Evolutionary conservation across 1,140 invertebrate species (phyloP), one percentile per base, ranked within the genome.

Genomic region (Euschistus heros): DNA sequence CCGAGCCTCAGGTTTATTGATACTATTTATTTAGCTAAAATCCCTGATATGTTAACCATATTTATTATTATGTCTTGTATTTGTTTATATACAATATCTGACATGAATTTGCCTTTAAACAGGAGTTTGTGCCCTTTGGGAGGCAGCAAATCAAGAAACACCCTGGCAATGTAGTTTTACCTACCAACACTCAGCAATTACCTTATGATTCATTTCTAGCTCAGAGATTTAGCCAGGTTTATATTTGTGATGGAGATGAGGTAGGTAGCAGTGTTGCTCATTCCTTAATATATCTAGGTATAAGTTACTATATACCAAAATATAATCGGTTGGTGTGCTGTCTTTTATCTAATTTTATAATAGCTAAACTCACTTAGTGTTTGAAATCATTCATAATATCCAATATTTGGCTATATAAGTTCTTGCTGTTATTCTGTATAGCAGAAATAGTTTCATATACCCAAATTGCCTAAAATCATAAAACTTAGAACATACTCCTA

Each of bases 121-220:
- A 90, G 88, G 90, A 92, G 79, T 94, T 89, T 81, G 81, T 89
- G 79, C 92, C 92, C 72, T 88, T 88, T 80, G 92, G 92, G 72
- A 83, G 90, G 75, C 84, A 87, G 74, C 86, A 88, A 75, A 77
- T 89, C 72, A 75, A 80, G 60, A 83, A 82, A 59, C 91, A 94
- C 80, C 91, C 91, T 60, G 86, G 87, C 66, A 78, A 79, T 66
- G 75, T 79, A 54, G 76, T 75, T 55, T 70, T 71, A 62, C 68
- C 70, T 17, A 63, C 71, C 24, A 70, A 70, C 37, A 73, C 74
- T 74, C 76, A 33, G 64, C 75, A 75, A 73, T 78, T 77, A 61
- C 78, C 74, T 63, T 71, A 69, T 72, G 85, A 82, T 74, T 82
- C 80, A 71, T 80, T 84, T 64, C 71, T 89, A 42, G 75, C 86